Conservation (phyloP, 1,140 invertebrate species). For the Lysiphlebus fabarum region DNA sequence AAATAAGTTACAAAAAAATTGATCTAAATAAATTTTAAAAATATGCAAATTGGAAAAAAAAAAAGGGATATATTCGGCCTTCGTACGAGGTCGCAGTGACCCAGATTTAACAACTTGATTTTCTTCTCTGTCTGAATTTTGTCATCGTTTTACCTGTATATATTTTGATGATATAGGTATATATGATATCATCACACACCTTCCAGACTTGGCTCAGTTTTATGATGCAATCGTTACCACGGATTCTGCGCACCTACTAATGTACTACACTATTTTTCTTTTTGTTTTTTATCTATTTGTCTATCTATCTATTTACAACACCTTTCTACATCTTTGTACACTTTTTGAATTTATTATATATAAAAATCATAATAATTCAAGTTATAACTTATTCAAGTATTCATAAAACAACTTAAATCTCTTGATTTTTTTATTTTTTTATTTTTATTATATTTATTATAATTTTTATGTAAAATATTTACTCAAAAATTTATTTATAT, state of each 20-base stretch:
- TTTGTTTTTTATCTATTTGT: constrained; percentile 22
- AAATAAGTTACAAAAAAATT: no score
- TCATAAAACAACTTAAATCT: no score
- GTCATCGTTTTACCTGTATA: constrained; percentile 9
- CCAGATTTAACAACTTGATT: constrained; percentile 39
- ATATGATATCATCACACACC: constrained; percentile 1
- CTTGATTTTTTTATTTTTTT: no score
- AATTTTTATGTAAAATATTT: neutral
- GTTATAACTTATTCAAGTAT: no score
- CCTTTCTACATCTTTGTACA: no score
- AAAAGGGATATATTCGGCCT: constrained; percentile 37
- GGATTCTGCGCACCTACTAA: constrained; percentile 55
- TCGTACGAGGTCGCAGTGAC: constrained; percentile 49
- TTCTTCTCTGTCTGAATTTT: constrained; percentile 43
- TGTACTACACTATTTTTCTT: constrained; percentile 21
- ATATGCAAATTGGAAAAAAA: no score
- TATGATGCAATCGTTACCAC: constrained; percentile 52
- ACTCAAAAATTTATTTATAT: neutral
- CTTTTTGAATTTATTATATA: no score
- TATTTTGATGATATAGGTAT: neutral
- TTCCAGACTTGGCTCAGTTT: constrained; percentile 26
- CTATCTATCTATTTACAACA: constrained; percentile 1
- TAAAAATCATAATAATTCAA: no score
- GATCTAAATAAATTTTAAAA: no score
- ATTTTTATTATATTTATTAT: neutral